Base-by-base conservation (phyloP, 2,888 invertebrate genomes). In the Carabus problematicus region DNA sequence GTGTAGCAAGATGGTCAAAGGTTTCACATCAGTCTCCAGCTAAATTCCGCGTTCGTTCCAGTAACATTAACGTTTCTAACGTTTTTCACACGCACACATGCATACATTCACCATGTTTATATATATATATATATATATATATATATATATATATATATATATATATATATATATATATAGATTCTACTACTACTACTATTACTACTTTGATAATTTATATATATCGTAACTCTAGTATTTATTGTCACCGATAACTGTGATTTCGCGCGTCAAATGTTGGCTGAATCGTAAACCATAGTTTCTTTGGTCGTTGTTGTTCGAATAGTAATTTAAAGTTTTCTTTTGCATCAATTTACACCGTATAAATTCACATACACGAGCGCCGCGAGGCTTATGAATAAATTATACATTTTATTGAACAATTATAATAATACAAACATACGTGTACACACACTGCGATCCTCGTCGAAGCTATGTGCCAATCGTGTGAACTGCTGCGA, bases 291-390 rank as follows among this genome's bases (percentile, higher is more conserved):
- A 63, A 63, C 54, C 54, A 63, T 63, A 52, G 41, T n/a, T 40
- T 41, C 42, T 62, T 52, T 29, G 29, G 29, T 29, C 29, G 29
- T 29, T 29, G 29, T 29, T 29, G 63, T 63, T 63, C 54, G 54
- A 63, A 63, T 63, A 63, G 63, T 63, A 49, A 63, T 63, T 63
- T 63, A 63, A 63, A 63, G 49, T 63, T 63, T n/a, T n/a, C n/a
- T n/a, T n/a, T 63, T 63, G 52, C 54, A 63, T 41, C 63, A 19
- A 54, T 63, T 39, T 63, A 40, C 63, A 63, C 52, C 42, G 54
- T 52, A 63, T 63, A 19, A 45, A 45, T 45, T 45, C 41, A 52
- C 63, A 63, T 63, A 40, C 52, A 49, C 61, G 47, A 29, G 29
- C 29, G 29, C 29, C 29, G 29, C 29, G 29, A 29, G 29, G 29